phyloP scores from a whole-genome alignment of 1,140 invertebrate genomes.

The Drosophila kohkoa region DNA sequence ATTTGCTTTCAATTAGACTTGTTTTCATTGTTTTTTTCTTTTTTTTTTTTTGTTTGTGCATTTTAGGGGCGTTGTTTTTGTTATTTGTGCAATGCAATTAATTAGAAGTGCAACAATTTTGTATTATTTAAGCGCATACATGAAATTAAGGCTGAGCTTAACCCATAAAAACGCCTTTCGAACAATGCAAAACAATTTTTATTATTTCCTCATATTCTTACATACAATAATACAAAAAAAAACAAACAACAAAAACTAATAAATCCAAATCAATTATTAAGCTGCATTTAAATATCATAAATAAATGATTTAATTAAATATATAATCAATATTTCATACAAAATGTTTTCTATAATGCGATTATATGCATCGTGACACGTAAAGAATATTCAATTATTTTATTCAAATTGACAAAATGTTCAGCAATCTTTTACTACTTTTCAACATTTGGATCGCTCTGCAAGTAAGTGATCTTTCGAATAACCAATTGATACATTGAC shows the following conservation, averaged over 20 bases:
- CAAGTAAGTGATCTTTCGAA: too few species aligned
- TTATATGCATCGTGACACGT: too few species aligned
- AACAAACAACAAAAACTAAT: too few species aligned
- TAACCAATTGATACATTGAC: neutral
- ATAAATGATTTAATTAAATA: too few species aligned
- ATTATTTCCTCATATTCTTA: neutral
- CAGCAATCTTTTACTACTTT: too few species aligned
- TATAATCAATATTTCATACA: too few species aligned
- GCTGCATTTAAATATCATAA: too few species aligned
- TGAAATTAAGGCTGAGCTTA: neutral
- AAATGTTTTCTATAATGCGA: too few species aligned
- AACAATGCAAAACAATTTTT: neutral
- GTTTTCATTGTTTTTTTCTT: neutral
- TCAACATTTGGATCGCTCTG: too few species aligned
- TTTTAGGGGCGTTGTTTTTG: constrained; percentile 8
- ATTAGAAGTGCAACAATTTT: constrained; percentile 57
- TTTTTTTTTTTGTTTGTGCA: neutral
- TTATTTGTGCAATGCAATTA: constrained; percentile 56
- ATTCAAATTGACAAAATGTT: too few species aligned
- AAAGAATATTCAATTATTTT: too few species aligned
- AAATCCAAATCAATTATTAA: too few species aligned
- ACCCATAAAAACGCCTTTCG: neutral
- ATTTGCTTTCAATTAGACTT: constrained; percentile 33
- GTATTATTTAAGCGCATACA: constrained; percentile 14
- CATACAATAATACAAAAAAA: neutral